These are phyloP conservation scores for Tetragnatha montana DNA, from an alignment of 2,888 invertebrate species.

Conservation along the genomic window DNA sequence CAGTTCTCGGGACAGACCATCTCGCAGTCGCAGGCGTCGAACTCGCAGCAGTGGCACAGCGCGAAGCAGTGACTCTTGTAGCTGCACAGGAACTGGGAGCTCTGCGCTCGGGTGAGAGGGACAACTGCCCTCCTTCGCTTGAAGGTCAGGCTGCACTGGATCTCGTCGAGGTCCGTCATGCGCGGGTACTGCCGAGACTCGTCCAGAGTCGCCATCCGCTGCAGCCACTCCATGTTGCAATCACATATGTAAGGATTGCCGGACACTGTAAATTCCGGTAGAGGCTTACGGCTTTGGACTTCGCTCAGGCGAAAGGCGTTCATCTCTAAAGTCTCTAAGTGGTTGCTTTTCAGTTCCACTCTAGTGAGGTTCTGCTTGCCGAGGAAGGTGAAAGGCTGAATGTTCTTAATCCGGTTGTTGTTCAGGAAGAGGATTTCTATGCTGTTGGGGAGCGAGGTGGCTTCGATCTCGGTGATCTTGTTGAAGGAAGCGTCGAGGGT, in stretches of 20 bases:
- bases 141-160: conserved; percentile 85
- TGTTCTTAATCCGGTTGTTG: conserved; percentile 89
- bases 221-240: conserved; percentile 93
- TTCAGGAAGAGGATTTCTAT: conserved; percentile 88
- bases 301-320: conserved; percentile 89
- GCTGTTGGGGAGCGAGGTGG: conserved; percentile 87
- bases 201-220: conserved; percentile 81
- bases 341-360: conserved; percentile 94
- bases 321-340: conserved; percentile 91
- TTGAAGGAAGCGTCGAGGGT: conserved; percentile 94
- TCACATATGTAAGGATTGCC: conserved; percentile 82
- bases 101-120: conserved; percentile 67
- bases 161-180: conserved; percentile 88
- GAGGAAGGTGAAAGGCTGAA: conserved; percentile 92
- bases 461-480: conserved; percentile 81
- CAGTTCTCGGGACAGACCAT: conserved; percentile 92
- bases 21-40: conserved; percentile 93
- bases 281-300: conserved; percentile 81
- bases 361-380: conserved; percentile 91
- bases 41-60: conserved; percentile 91
- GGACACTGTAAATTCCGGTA: conserved; percentile 73
- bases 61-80: conserved; percentile 91
- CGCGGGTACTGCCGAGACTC: conserved; percentile 87
- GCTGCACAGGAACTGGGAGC: conserved; percentile 84
- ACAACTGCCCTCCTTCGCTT: conserved; percentile 54